Evolutionary conservation across 1,140 invertebrate genomes (phyloP).

Genomic region (Octopus bimaculoides): DNA sequence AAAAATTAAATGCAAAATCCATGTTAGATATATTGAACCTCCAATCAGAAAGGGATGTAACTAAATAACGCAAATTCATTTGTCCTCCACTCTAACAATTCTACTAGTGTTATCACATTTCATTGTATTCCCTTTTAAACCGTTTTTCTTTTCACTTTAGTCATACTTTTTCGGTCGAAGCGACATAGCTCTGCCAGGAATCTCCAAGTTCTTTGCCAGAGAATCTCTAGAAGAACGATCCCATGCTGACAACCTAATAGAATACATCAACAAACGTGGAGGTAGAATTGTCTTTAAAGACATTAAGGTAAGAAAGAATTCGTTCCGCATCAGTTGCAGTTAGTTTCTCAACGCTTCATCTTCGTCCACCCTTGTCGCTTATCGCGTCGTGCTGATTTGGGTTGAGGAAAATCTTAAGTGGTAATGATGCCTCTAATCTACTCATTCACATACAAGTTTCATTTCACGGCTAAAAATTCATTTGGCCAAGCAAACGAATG

Average conservation of each 20-base stretch:
- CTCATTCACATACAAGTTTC: too few relatives aligned
- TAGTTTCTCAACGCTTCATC: background rate
- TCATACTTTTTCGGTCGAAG: slow-evolving; percentile 80
- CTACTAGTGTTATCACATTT: background rate
- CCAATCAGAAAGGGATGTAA: too few relatives aligned
- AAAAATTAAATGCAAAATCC: background rate
- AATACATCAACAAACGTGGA: slow-evolving; percentile 87
- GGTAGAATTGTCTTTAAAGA: slow-evolving; percentile 51
- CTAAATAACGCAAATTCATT: background rate
- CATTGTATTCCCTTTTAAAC: background rate
- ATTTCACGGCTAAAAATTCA: too few relatives aligned
- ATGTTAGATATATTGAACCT: background rate
- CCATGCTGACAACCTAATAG: slow-evolving; percentile 86
- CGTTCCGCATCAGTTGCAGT: background rate
- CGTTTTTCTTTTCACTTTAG: slow-evolving; percentile 48
- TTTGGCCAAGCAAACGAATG: too few relatives aligned
- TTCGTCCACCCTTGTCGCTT: too few relatives aligned
- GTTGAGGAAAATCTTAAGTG: too few relatives aligned
- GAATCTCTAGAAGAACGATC: slow-evolving; percentile 82
- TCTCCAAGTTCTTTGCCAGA: slow-evolving; percentile 84
- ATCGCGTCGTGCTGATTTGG: too few relatives aligned
- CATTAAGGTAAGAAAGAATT: slow-evolving; percentile 30
- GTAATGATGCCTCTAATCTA: too few relatives aligned
- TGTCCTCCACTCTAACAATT: background rate
- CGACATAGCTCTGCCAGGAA: slow-evolving; percentile 77